Base-by-base conservation (phyloP, 92 coral and sea anemone species). In the Umimayanthus kanabou region DNA sequence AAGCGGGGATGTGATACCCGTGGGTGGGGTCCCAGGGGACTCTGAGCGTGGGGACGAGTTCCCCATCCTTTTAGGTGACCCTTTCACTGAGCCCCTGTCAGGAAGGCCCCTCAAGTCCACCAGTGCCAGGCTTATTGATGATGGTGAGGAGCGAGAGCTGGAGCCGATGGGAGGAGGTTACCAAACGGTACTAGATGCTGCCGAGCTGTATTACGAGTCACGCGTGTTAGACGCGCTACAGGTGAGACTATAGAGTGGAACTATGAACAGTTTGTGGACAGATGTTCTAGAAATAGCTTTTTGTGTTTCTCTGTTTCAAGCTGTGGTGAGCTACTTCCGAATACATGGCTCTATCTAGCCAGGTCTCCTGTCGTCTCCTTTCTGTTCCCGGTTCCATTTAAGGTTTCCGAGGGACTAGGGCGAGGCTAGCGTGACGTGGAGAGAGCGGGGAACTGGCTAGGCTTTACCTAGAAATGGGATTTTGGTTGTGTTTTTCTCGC, bases 141-240 rank as follows among this genome's bases (percentile, higher is more conserved):
- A 97, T 70, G 99, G 95, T 28, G 94, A 93, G 28, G 98, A 96
- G 85, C 88, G 91, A 70, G 99, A 97, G 40, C 93, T 97, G 80
- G 99, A 97, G 77, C 94, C 99, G 4, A 97, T 97, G 92, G 99
- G 97, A 8, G 99, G 98, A 26, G 98, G 99, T 29, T 97, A 97
- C 86, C 95, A 94, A n/a, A 80, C 81, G n/a, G 99, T 93, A 13
- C 81, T 97, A 50, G 99, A 97, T 73, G 99, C 93, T 37, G 98
- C 95, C 23, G 99, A 97, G 91, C 89, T 97, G 73, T 97, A 93
- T 76, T 93, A 92, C 73, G 96, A 95, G 80, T 97, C 92, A 90
- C 97, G 99, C 77, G 99, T 97, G 55, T 87, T 97, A 18, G 99
- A 95, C 25, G 94, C 95, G 2, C 91, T 97, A 47, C 93, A 93